Base-by-base conservation (phyloP, 2,888 invertebrate genomes). In the Plagodis dolabraria region DNA sequence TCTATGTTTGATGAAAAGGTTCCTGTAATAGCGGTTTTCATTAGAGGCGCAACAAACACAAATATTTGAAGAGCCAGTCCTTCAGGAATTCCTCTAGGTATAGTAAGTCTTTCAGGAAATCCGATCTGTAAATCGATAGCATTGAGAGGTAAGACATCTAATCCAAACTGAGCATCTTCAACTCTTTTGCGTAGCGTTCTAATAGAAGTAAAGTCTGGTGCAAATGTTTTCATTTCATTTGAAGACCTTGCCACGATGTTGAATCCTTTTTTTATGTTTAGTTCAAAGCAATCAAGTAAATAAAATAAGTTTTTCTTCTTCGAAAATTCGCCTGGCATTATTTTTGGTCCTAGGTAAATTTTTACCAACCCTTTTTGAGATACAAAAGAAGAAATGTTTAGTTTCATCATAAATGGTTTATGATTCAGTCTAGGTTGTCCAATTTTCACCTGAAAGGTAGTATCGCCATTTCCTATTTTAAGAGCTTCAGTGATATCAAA, bases 291-390 rank as follows among this genome's bases (percentile, higher is more conserved):
- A 74, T 96, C 96, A 12, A 95, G 79, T 71, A 94, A 84, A 58
- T 94, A 92, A 71, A 95, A 95, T 64, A 93, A 87, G 68, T 93
- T 93, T 84, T 86, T 93, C 86, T 74, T 94, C 74, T 65, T 81
- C 69, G 80, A 75, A 47, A 94, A 87, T 70, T 93, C 92, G 55
- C 93, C 93, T 43, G 94, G 93, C 75, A 95, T 93, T 67, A 94
- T 93, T 85, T 95, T 96, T 5, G 96, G 96, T 59, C 95, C 96
- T 42, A 96, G 79, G 89, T 94, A 96, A 46, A 96, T 86, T 72
- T 95, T 95, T 8, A 96, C 85, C 40, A 94, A 83, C 10, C 94
- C 95, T 75, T 94, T 94, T 65, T 91, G 91, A 4, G 89, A 77
- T 42, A 94, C 93, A 46, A 95, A 92, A 34, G 96, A 94, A 12